A percentile compares a stretch with the other conserved stretches of the same genome.
These are phyloP conservation scores for Andrena minutula DNA, from an alignment of 2,888 invertebrate genomes.

Conservation along the genomic window DNA sequence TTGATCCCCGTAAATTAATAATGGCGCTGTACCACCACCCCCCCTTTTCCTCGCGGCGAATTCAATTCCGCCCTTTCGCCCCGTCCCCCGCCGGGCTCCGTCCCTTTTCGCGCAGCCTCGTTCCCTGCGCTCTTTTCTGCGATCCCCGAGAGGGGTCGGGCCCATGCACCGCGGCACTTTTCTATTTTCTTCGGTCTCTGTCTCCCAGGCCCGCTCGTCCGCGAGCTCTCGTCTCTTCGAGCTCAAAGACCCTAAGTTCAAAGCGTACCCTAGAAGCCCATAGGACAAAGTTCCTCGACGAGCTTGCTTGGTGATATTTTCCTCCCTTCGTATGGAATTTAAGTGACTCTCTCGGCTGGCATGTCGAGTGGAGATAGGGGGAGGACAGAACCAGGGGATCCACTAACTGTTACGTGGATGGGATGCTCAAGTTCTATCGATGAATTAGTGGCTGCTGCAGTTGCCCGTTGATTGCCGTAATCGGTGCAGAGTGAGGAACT, in stretches of 20 bases:
- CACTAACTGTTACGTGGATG: background rate
- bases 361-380: no score
- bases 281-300: conserved; percentile 25
- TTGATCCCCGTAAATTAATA: conserved; percentile 75
- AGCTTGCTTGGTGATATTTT: background rate
- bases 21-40: conserved; percentile 42
- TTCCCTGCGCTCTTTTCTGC: conserved; percentile 34
- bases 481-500: background rate
- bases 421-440: background rate
- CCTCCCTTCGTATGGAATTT: no score
- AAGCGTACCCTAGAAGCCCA: background rate
- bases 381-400: background rate
- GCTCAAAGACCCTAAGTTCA: conserved; percentile 27
- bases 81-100: background rate
- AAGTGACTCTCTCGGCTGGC: no score
- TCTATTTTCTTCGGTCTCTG: conserved; percentile 41
- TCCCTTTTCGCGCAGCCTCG: conserved; percentile 6
- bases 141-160: conserved; percentile 16
- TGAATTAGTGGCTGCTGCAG: background rate
- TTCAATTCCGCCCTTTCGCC: conserved; percentile 53
- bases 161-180: conserved; percentile 21
- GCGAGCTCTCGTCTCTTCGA: conserved; percentile 4
- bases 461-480: conserved; percentile 4
- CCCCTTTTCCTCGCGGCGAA: conserved; percentile 44
- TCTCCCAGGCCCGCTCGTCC: background rate